Conservation (phyloP, 1,140 invertebrate species). For the Armadillidium nasatum region DNA sequence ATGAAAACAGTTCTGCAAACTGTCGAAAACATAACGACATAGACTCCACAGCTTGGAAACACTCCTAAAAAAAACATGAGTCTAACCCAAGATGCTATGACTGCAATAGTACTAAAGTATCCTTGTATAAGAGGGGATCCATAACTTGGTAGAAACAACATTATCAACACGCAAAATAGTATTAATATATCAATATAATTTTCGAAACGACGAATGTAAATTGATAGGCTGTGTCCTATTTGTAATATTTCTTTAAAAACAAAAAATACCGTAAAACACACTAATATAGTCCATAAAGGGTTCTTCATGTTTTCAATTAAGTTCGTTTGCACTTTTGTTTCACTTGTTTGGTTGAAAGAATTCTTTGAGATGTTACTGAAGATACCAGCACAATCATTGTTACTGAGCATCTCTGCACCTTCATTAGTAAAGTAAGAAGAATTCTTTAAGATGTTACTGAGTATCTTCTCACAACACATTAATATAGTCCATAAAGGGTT, state of each 20-base stretch:
- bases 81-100: conserved; percentile 37
- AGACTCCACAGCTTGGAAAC: conserved; percentile 44
- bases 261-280: not conserved
- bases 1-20: conserved; percentile 39
- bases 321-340: not conserved
- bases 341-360: no score
- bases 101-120: conserved; percentile 20
- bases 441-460: no score
- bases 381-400: no score
- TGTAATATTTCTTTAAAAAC: conserved; percentile 32
- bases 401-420: no score
- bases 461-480: no score
- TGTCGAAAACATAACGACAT: conserved; percentile 43
- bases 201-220: conserved; percentile 26
- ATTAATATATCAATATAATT: conserved; percentile 31
- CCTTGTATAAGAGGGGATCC: not conserved
- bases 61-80: conserved; percentile 40
- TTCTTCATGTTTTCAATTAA: not conserved
- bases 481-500: conserved; percentile 12
- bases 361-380: no score
- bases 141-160: conserved; percentile 10
- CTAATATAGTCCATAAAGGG: conserved; percentile 10
- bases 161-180: conserved; percentile 30
- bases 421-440: no score
- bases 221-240: conserved; percentile 28